phyloP scores from a whole-genome alignment of 2,888 invertebrate genomes.

The Heliconius aoede region DNA sequence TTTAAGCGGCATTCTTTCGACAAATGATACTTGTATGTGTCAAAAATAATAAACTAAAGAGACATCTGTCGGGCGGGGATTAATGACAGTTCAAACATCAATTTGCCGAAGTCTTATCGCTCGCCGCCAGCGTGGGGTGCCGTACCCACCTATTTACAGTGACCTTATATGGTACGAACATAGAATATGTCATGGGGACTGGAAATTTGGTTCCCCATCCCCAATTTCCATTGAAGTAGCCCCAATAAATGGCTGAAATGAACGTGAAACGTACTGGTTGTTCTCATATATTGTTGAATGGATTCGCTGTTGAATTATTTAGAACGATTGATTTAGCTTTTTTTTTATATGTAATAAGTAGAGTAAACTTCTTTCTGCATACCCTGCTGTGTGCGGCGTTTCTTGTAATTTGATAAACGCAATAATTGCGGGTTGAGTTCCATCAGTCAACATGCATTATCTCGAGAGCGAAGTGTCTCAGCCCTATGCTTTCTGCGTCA shows the following conservation, averaged over 20 bases:
- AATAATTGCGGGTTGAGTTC: not conserved
- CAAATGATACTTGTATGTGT: conserved; percentile 78
- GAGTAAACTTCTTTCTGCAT: not conserved
- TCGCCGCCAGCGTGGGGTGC: conserved; percentile 64
- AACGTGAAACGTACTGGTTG: not conserved
- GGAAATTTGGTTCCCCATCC: conserved; percentile 52
- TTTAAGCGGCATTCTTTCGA: conserved; percentile 63
- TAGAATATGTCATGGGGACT: conserved; percentile 7
- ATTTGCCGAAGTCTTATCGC: conserved; percentile 77
- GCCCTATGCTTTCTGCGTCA: not conserved
- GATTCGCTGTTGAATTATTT: not conserved
- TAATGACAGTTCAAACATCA: conserved; percentile 82
- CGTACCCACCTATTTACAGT: conserved; percentile 55
- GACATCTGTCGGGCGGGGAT: conserved; percentile 77
- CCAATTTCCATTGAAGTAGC: conserved; percentile 35
- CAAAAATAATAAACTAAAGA: conserved; percentile 79
- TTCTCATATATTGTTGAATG: not conserved
- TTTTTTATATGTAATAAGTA: not conserved
- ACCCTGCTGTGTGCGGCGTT: too few relatives aligned
- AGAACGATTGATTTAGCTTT: not conserved
- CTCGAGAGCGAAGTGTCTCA: not conserved
- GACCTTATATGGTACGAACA: conserved; percentile 50
- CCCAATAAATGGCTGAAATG: conserved; percentile 3
- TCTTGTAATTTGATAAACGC: too few relatives aligned
- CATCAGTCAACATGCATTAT: not conserved